A percentile compares a stretch with the other conserved stretches of the same genome.
phyloP scores from a whole-genome alignment of 2,888 invertebrate species.

The Caenorhabditis sinica region DNA sequence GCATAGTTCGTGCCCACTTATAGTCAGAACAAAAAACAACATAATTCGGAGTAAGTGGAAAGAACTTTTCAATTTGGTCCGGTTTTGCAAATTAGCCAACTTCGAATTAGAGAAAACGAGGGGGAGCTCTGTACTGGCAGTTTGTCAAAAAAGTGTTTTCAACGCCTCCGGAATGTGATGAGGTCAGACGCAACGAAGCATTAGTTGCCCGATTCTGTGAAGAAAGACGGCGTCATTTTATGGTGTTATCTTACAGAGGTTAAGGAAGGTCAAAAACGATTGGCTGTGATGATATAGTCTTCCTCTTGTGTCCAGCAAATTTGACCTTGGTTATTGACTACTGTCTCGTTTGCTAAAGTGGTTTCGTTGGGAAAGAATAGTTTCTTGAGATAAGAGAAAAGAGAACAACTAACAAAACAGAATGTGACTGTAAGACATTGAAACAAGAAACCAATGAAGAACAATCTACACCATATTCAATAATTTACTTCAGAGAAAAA shows the following conservation, averaged over 20 bases:
- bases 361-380: not conserved
- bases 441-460: not conserved
- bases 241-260: not conserved
- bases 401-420: conserved; percentile 6
- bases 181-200: conserved; percentile 9
- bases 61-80: no score
- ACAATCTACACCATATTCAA: no score
- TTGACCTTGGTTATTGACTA: conserved; percentile 45
- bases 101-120: no score
- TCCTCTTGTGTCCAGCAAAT: not conserved
- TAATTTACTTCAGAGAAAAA: not conserved
- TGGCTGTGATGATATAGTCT: conserved; percentile 11
- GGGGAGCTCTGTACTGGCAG: no score
- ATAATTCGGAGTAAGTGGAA: no score
- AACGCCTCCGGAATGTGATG: no score
- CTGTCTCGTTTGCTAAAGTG: conserved; percentile 31
- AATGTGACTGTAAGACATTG: conserved; percentile 10
- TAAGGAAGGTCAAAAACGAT: conserved; percentile 30
- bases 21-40: no score
- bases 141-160: no score
- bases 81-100: no score
- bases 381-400: conserved; percentile 2
- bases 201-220: not conserved
- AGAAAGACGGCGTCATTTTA: not conserved
- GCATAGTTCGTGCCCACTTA: no score